A percentile compares a stretch with the other conserved stretches of the same genome.
Conservation (phyloP, 2,888 invertebrate species). For the Invenusta paracnida region DNA sequence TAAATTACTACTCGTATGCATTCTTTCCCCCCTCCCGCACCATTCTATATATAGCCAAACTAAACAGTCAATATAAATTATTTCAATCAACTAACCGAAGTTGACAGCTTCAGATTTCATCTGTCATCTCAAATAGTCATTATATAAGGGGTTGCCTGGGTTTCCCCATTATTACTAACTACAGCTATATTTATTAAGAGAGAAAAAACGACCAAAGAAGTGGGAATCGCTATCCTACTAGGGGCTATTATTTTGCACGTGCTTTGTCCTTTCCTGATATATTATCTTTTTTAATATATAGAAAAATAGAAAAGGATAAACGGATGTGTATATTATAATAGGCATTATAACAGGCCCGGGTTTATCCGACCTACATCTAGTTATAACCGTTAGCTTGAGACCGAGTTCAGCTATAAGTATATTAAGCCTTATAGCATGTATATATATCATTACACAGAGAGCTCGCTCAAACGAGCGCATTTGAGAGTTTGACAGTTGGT, state of each 20-base stretch:
- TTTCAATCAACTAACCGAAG: background rate
- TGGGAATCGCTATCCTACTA: too few species aligned
- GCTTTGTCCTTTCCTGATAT: conserved; percentile 7
- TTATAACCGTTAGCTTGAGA: background rate
- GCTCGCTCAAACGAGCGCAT: too few species aligned
- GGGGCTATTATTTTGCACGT: background rate
- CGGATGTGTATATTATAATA: background rate
- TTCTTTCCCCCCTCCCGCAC: too few species aligned
- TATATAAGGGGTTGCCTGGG: background rate
- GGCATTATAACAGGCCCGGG: background rate
- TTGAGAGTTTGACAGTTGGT: conserved; percentile 9
- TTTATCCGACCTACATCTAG: background rate
- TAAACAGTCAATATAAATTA: too few species aligned
- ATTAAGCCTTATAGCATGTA: too few species aligned
- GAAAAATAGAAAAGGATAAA: background rate
- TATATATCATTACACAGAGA: too few species aligned
- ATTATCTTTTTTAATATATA: background rate
- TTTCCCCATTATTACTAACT: background rate
- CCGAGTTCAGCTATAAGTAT: too few species aligned
- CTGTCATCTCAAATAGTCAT: background rate
- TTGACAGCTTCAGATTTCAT: conserved; percentile 11
- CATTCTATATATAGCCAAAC: too few species aligned
- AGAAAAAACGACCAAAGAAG: background rate
- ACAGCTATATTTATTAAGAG: background rate
- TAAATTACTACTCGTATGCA: too few species aligned